These are phyloP conservation scores for Microtus oregoni DNA, from an alignment of 2,113 vertebrate species.

Conservation along the genomic window DNA sequence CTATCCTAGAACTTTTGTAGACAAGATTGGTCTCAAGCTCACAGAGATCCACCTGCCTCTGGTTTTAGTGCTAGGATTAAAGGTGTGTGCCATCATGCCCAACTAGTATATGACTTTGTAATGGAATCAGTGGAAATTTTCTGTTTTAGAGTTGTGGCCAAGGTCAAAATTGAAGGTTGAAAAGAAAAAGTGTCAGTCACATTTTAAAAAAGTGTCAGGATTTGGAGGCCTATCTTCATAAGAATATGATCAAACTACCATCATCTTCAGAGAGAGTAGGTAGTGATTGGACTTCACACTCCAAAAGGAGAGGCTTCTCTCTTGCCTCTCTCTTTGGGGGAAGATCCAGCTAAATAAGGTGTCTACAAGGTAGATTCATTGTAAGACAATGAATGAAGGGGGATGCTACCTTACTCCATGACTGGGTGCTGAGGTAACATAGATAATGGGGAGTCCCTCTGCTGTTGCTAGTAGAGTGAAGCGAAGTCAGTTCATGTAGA, in stretches of 20 bases:
- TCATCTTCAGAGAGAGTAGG: background rate
- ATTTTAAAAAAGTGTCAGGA: too few relatives aligned
- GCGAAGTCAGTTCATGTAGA: background rate
- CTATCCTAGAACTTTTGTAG: background rate
- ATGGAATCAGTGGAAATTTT: background rate
- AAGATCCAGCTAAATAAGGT: background rate
- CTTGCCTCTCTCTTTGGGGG: background rate
- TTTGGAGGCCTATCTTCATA: background rate
- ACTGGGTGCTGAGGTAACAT: background rate
- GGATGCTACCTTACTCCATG: background rate
- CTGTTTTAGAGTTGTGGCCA: constrained; percentile 47
- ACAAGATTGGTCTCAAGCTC: background rate
- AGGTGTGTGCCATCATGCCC: background rate
- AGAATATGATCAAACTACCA: background rate
- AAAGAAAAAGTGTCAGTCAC: background rate
- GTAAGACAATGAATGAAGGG: background rate
- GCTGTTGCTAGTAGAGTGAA: background rate
- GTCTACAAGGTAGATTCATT: background rate
- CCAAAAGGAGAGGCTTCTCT: constrained; percentile 32
- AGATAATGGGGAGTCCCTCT: background rate
- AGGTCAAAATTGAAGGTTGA: constrained; percentile 42
- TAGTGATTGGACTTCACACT: background rate
- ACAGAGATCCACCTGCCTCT: background rate
- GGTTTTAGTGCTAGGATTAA: background rate
- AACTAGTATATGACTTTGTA: background rate